Conservation (phyloP, 2,797 vertebrate genomes). For the Mormyrops boulengeri region DNA sequence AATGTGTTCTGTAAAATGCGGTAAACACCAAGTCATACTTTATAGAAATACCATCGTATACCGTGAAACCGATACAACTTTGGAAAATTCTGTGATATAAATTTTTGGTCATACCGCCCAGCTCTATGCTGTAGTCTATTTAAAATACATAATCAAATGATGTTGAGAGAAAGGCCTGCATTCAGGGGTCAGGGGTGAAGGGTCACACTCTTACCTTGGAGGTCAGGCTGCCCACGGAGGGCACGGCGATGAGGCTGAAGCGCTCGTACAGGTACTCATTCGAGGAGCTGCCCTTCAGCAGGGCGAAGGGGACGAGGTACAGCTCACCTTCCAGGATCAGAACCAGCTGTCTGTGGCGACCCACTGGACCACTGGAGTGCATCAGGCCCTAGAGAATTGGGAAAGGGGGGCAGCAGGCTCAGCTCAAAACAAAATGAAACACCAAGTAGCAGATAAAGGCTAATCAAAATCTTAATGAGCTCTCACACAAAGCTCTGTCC, state of each 20-base stretch:
- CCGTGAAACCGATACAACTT: too few species aligned
- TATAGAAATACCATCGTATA: too few species aligned
- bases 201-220: conserved; percentile 63
- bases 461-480: neutral
- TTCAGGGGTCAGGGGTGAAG: neutral
- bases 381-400: conserved; percentile 73
- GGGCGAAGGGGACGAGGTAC: conserved; percentile 90
- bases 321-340: conserved; percentile 92
- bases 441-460: neutral
- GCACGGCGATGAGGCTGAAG: conserved; percentile 84
- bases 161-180: neutral
- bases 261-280: conserved; percentile 92
- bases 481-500: neutral
- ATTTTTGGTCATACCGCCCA: too few species aligned
- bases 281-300: conserved; percentile 92
- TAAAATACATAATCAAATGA: neutral
- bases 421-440: neutral
- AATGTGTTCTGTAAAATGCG: too few species aligned
- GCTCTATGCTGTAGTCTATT: too few species aligned
- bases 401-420: neutral
- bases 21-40: too few species aligned
- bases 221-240: conserved; percentile 75
- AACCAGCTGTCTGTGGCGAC: conserved; percentile 81
- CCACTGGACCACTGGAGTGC: conserved; percentile 86
- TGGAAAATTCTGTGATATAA: too few species aligned